Percentiles rank a stretch among this genome's conserved stretches.
Evolutionary conservation across 2,797 vertebrate genomes (phyloP).

Genomic region (Schizopygopsis malacanthus): DNA sequence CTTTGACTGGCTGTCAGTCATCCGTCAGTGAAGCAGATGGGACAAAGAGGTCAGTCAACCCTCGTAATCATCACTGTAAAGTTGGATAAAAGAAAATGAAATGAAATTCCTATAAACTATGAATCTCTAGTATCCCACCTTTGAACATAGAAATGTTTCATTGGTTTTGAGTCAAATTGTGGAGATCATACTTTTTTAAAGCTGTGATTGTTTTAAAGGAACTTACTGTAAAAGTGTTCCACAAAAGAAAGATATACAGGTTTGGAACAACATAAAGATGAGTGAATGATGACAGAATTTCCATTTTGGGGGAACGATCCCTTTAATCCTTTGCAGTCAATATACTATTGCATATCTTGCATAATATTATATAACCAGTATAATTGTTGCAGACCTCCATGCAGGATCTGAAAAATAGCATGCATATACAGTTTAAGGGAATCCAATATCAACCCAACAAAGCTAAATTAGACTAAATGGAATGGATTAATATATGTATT

Average conservation of each 20-base stretch:
- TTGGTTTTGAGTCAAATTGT: not conserved
- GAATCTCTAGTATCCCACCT: constrained; percentile 26
- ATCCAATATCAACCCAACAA: constrained; percentile 30
- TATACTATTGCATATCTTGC: constrained; percentile 2
- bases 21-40: constrained; percentile 35
- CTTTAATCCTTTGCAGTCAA: not conserved
- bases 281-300: not conserved
- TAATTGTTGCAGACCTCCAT: not conserved
- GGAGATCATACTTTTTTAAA: not conserved
- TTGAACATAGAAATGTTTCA: not conserved
- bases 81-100: no score
- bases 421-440: not conserved
- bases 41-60: constrained; percentile 69
- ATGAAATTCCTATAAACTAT: constrained; percentile 8
- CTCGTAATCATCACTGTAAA: constrained; percentile 71
- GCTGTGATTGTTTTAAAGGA: not conserved
- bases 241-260: not conserved
- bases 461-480: constrained; percentile 16
- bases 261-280: not conserved
- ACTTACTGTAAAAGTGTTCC: not conserved
- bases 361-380: not conserved
- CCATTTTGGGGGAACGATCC: not conserved
- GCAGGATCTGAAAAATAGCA: not conserved
- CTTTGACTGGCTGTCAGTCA: constrained; percentile 33
- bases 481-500: constrained; percentile 11